Evolutionary conservation across 2,113 vertebrate species (phyloP).

Genomic region (Thamnaconus septentrionalis): DNA sequence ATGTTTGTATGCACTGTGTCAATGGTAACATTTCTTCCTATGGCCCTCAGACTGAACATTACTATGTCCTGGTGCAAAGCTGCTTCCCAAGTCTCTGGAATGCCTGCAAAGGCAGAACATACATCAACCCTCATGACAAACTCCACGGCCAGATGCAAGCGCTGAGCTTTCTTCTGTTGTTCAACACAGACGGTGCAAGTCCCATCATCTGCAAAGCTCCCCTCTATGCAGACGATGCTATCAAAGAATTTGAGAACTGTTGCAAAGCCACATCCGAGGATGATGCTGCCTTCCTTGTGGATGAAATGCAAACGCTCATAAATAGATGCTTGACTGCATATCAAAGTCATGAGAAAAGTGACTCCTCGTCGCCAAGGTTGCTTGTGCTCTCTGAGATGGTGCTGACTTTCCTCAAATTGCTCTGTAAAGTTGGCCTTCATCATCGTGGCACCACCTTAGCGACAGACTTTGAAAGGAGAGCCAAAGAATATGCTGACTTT

Average conservation of each 20-base stretch:
- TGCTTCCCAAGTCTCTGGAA: constrained; percentile 85
- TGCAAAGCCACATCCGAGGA: constrained; percentile 45
- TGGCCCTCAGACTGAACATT: constrained; percentile 69
- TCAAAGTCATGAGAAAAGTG: constrained; percentile 3
- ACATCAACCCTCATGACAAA: constrained; percentile 28
- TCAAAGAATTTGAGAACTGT: constrained; percentile 69
- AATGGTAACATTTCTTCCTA: not conserved
- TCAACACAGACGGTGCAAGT: constrained; percentile 57
- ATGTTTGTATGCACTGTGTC: not conserved
- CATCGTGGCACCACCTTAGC: constrained; percentile 53
- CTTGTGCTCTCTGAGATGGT: constrained; percentile 75
- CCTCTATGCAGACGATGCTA: constrained; percentile 70
- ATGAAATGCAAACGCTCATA: constrained; percentile 50
- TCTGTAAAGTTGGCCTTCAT: constrained; percentile 74
- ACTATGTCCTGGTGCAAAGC: constrained; percentile 69
- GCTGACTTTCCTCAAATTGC: constrained; percentile 67
- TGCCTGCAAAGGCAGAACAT: constrained; percentile 28
- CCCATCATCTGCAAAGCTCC: constrained; percentile 63
- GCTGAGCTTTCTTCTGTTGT: constrained; percentile 81
- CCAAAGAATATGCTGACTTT: constrained; percentile 9
- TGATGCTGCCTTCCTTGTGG: constrained; percentile 71
- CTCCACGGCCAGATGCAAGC: constrained; percentile 77
- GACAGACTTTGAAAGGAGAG: constrained; percentile 22
- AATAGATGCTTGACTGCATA: constrained; percentile 9
- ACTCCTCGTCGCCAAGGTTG: not conserved